Conservation (phyloP, 2,113 vertebrate genomes). For the Colinus virginianus region DNA sequence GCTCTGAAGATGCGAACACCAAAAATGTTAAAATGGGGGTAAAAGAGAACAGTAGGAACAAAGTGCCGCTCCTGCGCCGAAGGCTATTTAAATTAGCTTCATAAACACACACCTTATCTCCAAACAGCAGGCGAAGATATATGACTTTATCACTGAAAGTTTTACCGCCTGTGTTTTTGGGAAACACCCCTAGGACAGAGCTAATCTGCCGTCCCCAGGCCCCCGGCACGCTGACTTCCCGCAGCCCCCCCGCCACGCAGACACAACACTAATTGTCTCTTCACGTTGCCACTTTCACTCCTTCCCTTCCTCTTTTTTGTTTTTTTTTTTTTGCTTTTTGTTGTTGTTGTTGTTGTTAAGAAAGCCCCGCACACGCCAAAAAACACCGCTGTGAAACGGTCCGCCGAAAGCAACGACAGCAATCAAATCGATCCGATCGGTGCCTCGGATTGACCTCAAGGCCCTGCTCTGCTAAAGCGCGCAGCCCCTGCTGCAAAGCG, state of each 20-base stretch:
- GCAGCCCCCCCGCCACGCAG: conserved; percentile 48
- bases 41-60: conserved; percentile 54
- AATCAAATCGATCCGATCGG: neutral
- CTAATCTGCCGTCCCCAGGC: conserved; percentile 82
- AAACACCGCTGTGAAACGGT: neutral
- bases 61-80: conserved; percentile 10
- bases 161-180: conserved; percentile 74
- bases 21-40: conserved; percentile 1
- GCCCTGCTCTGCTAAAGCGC: conserved; percentile 18
- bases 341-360: too few relatives aligned
- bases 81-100: conserved; percentile 69
- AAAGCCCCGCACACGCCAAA: neutral
- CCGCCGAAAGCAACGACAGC: neutral
- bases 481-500: neutral
- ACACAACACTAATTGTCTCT: conserved; percentile 69
- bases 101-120: conserved; percentile 81
- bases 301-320: conserved; percentile 17
- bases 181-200: conserved; percentile 77
- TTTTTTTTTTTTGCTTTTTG: too few relatives aligned
- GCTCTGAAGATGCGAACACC: neutral
- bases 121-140: conserved; percentile 71
- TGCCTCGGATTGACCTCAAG: conserved; percentile 51
- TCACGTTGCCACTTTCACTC: conserved; percentile 58
- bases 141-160: conserved; percentile 78
- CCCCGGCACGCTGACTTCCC: conserved; percentile 56